A percentile compares a stretch with the other conserved stretches of the same genome.
Conservation (phyloP, 2,113 vertebrate species). For the Maccullochella peelii region DNA sequence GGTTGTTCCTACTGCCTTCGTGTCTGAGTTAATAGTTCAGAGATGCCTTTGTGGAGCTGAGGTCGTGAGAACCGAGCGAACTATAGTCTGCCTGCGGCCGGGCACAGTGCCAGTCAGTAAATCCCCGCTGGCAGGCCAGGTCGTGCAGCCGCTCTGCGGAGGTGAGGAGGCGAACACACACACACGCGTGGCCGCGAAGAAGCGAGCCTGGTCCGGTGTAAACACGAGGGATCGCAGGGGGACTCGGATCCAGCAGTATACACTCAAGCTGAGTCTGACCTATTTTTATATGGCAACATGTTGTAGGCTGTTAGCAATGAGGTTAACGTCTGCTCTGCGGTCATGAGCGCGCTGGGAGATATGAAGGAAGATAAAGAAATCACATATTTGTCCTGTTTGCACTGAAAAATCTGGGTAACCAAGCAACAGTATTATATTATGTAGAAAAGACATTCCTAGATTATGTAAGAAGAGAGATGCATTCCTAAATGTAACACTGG, state of each 20-base stretch:
- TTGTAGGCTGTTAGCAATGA: slow-evolving; percentile 15
- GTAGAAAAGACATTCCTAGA: too few species aligned
- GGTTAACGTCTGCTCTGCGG: background rate
- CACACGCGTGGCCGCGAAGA: slow-evolving; percentile 75
- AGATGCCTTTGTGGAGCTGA: slow-evolving; percentile 84
- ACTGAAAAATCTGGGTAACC: background rate
- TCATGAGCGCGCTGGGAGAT: background rate
- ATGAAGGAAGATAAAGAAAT: background rate
- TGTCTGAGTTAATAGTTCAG: slow-evolving; percentile 84
- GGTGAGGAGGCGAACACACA: slow-evolving; percentile 80
- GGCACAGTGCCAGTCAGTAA: slow-evolving; percentile 87
- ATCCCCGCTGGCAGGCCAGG: slow-evolving; percentile 84
- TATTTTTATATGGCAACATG: slow-evolving; percentile 36
- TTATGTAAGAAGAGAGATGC: background rate
- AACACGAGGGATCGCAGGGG: slow-evolving; percentile 61
- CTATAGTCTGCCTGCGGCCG: slow-evolving; percentile 85
- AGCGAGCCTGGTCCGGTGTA: slow-evolving; percentile 65
- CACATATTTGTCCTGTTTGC: background rate
- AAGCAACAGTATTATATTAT: background rate
- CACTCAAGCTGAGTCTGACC: slow-evolving; percentile 29
- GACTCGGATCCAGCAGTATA: slow-evolving; percentile 37
- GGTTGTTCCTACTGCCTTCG: slow-evolving; percentile 77
- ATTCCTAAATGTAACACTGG: background rate
- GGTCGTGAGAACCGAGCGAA: slow-evolving; percentile 90
- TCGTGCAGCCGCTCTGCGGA: slow-evolving; percentile 75